Percentiles rank a stretch among this genome's conserved stretches.
These are phyloP conservation scores for Dipus sagitta DNA, from an alignment of 2,797 vertebrate species.

Conservation along the genomic window DNA sequence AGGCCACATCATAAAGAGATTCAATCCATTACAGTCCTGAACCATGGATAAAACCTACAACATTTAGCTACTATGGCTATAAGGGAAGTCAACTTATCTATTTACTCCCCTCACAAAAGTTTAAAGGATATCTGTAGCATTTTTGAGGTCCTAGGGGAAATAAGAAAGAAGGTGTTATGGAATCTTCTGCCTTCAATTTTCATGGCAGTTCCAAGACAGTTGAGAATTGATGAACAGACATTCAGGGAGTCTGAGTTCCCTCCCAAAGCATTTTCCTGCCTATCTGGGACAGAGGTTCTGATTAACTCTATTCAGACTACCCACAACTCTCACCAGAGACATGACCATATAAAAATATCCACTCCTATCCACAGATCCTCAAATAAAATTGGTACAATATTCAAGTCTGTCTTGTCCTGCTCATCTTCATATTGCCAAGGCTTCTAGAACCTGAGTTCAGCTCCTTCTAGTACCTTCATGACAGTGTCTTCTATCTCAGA, in stretches of 20 bases:
- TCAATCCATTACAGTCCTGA: not conserved
- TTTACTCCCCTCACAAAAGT: not conserved
- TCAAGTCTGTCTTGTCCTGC: not conserved
- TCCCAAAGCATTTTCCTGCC: not conserved
- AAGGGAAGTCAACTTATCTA: constrained; percentile 7
- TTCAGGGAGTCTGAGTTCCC: not conserved
- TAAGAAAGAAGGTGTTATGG: not conserved
- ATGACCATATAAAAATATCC: not conserved
- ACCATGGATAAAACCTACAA: not conserved
- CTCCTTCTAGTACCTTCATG: not conserved
- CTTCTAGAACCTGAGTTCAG: constrained; percentile 1
- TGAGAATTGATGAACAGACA: not conserved
- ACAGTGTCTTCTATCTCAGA: not conserved
- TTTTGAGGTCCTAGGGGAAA: constrained; percentile 20
- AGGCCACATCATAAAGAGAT: not conserved
- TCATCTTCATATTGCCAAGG: not conserved
- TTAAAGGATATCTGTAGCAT: not conserved
- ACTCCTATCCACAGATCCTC: not conserved
- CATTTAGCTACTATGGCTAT: not conserved
- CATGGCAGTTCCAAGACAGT: not conserved
- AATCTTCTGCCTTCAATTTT: not conserved
- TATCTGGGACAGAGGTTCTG: not conserved
- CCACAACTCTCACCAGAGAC: not conserved
- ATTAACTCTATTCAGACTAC: not conserved
- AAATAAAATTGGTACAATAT: not conserved